Evolutionary conservation across 2,797 vertebrate species (phyloP), one percentile per base, ranked within the genome.

Genomic region (Sciurus vulgaris): DNA sequence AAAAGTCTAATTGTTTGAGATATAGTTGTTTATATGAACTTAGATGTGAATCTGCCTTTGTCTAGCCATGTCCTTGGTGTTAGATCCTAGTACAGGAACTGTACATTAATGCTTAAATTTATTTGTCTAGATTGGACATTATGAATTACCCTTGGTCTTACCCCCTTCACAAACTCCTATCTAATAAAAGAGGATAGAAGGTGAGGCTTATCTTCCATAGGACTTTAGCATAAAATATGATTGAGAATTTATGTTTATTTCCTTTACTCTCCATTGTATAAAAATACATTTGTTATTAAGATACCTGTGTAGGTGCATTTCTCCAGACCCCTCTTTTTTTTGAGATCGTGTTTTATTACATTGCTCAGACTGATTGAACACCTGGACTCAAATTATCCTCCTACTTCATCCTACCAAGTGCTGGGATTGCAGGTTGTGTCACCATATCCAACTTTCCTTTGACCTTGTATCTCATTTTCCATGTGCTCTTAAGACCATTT

Each of bases 21-120:
- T 78, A 83, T 30, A 76, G 20, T 70, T 87, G 33, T 91, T 88
- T 76, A 28, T 81, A 44, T 74, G 44, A 15, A 35, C 26, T 90
- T 87, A 87, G 77, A 69, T 83, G 54, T 35, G 44, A 74, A 41
- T 95, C 30, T 33, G 12, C 51, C 30, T 96, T 84, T 56, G 15
- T 81, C n/a, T 88, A 67, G 30, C 56, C 59, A 22, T 91, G 13
- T 69, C 69, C 41, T 78, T 84, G 49, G n/a, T 82, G 1, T 96
- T 63, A 94, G 78, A 86, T 84, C 44, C 51, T 87, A 26, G 38
- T 41, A 65, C 22, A 59, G 12, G 56, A 94, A 86, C 28, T 83
- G 6, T 44, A 9, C 15, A 20, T 70, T 24, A 12, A 54, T 81
- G 33, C n/a, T 91, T 93, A 93, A 78, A 61, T 86, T 35, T 76